Percentiles rank a stretch among this genome's conserved stretches.
Evolutionary conservation across 2,797 vertebrate species (phyloP).

Genomic region (Columba guinea): DNA sequence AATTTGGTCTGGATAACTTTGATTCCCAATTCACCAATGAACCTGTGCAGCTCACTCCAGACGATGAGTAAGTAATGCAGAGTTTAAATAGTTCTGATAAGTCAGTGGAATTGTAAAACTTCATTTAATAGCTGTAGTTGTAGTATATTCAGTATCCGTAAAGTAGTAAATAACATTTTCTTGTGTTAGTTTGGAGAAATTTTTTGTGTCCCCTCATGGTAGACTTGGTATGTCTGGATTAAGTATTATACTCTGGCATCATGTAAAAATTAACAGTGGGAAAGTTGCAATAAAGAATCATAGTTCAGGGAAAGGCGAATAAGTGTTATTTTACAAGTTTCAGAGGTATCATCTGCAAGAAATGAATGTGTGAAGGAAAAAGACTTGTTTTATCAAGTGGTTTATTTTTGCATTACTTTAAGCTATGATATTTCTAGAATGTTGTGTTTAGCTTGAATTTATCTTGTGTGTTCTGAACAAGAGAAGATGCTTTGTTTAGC

Average conservation of each 20-base stretch:
- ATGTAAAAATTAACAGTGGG: neutral
- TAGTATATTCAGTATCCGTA: neutral
- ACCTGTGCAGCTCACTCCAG: slow-evolving; percentile 97
- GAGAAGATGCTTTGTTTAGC: neutral
- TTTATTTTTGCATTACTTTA: neutral
- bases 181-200: neutral
- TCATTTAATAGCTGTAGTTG: neutral
- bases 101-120: neutral
- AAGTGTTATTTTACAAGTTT: neutral
- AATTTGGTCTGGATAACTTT: slow-evolving; percentile 98
- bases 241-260: neutral
- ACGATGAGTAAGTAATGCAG: slow-evolving; percentile 91
- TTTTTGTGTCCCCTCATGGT: neutral
- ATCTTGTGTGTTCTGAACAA: neutral
- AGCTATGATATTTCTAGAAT: neutral
- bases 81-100: neutral
- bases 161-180: neutral
- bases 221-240: neutral
- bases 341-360: neutral
- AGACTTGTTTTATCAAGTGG: neutral
- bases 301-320: neutral
- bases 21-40: slow-evolving; percentile 98
- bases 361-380: neutral
- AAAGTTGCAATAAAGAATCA: neutral
- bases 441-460: neutral